A percentile compares a stretch with the other conserved stretches of the same genome.
phyloP scores from a whole-genome alignment of 2,888 invertebrate species.

The Eledona agricola region DNA sequence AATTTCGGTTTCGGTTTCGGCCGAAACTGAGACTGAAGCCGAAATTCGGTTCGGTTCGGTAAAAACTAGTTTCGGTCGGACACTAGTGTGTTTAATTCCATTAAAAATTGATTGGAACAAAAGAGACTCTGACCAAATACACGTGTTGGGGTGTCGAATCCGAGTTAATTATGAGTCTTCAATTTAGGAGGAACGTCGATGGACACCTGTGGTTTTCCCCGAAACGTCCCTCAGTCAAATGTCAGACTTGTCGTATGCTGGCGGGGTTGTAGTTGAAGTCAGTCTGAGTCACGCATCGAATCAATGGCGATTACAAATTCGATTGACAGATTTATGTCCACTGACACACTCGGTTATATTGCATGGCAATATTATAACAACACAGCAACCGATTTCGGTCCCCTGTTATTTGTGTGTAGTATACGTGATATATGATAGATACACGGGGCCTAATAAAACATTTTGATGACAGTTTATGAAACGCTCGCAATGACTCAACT shows the following conservation, averaged over 20 bases:
- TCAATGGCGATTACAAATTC: constrained; percentile 36
- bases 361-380: constrained; percentile 34
- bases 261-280: too few species aligned
- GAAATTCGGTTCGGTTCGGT: too few species aligned
- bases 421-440: constrained; percentile 46
- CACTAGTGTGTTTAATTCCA: too few species aligned
- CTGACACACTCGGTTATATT: constrained; percentile 30
- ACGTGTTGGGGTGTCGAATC: too few species aligned
- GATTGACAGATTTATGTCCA: constrained; percentile 40
- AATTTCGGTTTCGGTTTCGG: constrained; percentile 10
- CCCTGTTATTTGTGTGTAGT: constrained; percentile 37
- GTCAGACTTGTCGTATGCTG: too few species aligned
- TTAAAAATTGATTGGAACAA: too few species aligned
- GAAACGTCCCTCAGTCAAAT: constrained; percentile 22
- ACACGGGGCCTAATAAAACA: constrained; percentile 48
- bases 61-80: too few species aligned
- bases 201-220: constrained; percentile 16
- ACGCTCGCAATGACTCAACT: constrained; percentile 49
- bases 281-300: constrained; percentile 31
- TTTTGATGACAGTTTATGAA: constrained; percentile 48
- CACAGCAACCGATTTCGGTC: constrained; percentile 32
- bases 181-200: too few species aligned
- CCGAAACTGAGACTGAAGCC: constrained; percentile 33
- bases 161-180: too few species aligned
- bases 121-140: too few species aligned